Evolutionary conservation across 1,140 invertebrate species (phyloP).

Genomic region (Chironomus striatipennis): DNA sequence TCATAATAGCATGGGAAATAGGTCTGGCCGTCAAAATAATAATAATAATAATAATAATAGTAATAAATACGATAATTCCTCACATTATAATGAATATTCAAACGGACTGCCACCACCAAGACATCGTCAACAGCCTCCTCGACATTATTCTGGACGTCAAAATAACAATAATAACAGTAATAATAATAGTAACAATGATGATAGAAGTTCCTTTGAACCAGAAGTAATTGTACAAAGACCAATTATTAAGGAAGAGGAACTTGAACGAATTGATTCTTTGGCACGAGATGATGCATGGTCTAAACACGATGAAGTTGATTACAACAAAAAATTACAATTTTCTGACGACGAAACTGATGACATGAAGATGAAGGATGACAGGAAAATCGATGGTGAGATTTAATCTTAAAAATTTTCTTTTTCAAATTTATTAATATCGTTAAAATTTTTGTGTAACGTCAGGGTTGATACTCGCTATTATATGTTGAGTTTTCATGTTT

Average conservation of each 20-base stretch:
- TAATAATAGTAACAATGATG: conserved; percentile 21
- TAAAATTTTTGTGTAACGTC: too few relatives aligned
- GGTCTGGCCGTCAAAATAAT: conserved; percentile 31
- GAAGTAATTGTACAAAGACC: conserved; percentile 52
- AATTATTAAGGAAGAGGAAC: conserved; percentile 86
- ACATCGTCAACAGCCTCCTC: conserved; percentile 29
- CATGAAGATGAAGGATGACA: conserved; percentile 36
- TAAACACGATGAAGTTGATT: conserved; percentile 86
- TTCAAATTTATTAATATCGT: too few relatives aligned
- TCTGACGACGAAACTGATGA: conserved; percentile 74
- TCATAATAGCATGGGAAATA: conserved; percentile 34
- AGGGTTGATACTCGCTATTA: too few relatives aligned
- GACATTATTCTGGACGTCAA: neutral
- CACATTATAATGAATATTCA: neutral
- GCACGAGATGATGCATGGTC: conserved; percentile 84
- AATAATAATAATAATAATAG: too few relatives aligned
- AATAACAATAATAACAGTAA: conserved; percentile 24
- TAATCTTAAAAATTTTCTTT: too few relatives aligned
- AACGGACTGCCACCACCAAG: conserved; percentile 41
- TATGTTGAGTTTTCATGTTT: too few relatives aligned
- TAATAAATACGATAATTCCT: neutral
- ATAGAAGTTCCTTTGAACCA: conserved; percentile 31
- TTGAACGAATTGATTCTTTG: conserved; percentile 85
- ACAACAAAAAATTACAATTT: conserved; percentile 89
- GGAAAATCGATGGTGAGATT: conserved; percentile 26